These are phyloP conservation scores for Bradypodion pumilum DNA, from an alignment of 2,797 vertebrate genomes.

Conservation along the genomic window DNA sequence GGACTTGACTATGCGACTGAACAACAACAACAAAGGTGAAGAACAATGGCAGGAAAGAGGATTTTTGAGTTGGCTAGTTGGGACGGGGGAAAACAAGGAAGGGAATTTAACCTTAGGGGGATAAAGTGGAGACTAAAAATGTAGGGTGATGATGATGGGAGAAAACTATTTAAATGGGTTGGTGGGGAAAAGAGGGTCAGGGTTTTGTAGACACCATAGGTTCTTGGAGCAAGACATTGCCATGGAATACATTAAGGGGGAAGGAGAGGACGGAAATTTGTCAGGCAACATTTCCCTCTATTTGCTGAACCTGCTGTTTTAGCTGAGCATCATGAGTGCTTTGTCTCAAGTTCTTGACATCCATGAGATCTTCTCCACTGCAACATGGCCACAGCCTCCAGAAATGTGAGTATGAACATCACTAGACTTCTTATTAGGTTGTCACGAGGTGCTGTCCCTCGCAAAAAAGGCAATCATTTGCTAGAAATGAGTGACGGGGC, in stretches of 20 bases:
- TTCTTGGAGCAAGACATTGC: not conserved
- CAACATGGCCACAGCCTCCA: accelerated
- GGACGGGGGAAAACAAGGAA: accelerated
- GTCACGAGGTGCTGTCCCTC: accelerated
- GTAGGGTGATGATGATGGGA: accelerated
- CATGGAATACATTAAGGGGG: not conserved
- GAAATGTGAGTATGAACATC: accelerated
- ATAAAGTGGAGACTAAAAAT: not conserved
- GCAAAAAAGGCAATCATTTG: not conserved
- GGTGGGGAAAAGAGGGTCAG: not conserved
- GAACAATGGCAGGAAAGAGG: not conserved
- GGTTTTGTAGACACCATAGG: not conserved
- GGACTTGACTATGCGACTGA: too few species aligned
- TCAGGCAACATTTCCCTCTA: not conserved
- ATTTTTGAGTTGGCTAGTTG: not conserved
- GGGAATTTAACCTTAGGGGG: not conserved
- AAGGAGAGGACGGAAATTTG: not conserved
- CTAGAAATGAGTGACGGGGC: not conserved
- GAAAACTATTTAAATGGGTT: not conserved
- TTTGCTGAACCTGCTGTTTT: not conserved
- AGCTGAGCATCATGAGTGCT: not conserved
- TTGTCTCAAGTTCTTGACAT: not conserved
- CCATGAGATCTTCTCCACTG: not conserved
- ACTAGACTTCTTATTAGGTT: not conserved
- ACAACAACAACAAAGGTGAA: too few species aligned